Base-by-base conservation (phyloP, 2,113 vertebrate genomes). In the Tachycineta bicolor region DNA sequence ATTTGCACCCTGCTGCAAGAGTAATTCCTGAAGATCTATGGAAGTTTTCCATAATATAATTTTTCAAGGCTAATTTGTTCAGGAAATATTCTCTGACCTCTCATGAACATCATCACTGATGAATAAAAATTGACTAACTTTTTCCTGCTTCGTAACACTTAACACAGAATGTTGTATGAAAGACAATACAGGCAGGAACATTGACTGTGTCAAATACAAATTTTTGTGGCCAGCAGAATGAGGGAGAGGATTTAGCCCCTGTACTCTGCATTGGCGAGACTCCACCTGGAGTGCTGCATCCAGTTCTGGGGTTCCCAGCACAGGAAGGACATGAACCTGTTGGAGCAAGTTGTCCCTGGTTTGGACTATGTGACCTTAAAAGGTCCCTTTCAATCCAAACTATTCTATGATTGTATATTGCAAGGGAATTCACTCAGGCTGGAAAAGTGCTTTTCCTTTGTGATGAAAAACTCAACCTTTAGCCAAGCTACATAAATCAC, bases 201-300 rank as follows among this genome's bases (percentile, higher is more conserved):
- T 0, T 31, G 22, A 70, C 49, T 11, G 8, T 24, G 17, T 53
- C 26, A 67, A 53, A 60, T 1, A 41, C 3, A 11, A 53, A n/a
- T 74, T 34, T 67, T 80, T 73, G 25, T 47, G 17, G 39, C 17
- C n/a, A 60, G 29, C 12, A 33, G n/a, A 50, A 43, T 3, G 10
- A 74, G 3, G 21, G 39, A 60, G 12, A 8, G 20, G 25, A 67
- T 60, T 80, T 46, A 79, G 33, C 10, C 17, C 12, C 60, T 74
- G 11, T 41, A 16, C n/a, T 67, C 29, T 0, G 0, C 49, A 49
- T 18, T 58, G 16, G 10, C 37, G 34, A 58, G 22, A 44, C 2
- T 2, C 14, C 26, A 37, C 10, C 11, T 23, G 34, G 14, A 58
- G 14, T 5, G 7, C 31, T 50, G 34, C 37, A 37, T 73, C 22